Evolutionary conservation across 2,797 vertebrate species (phyloP), one percentile per base, ranked within the genome.

Genomic region (Pseudochaenichthys georgianus): DNA sequence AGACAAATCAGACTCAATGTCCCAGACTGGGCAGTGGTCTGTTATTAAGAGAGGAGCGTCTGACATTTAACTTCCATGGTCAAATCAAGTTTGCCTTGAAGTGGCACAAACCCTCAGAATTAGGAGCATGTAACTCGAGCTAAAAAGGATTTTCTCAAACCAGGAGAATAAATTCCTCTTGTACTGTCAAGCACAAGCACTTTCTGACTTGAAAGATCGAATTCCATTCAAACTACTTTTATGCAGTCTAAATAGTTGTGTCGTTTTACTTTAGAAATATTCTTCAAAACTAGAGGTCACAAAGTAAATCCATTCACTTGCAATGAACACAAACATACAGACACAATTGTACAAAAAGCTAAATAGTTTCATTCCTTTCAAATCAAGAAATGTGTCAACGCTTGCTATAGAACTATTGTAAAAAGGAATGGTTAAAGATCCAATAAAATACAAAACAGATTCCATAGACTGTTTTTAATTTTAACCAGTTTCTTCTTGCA

Each of bases 181-280:
- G 0, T 9, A 16, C 10, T 3, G 38, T 48, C 45, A 21, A 34
- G 43, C 52, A 47, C 46, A 3, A 45, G 19, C 21, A 5, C 13
- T 43, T 4, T 19, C 53, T 58, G 52, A 19, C 73, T 58, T 58
- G 55, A 19, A 55, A 42, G 53, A 48, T 13, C 11, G 13, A 69
- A 45, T 23, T 10, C 13, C 19, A 50, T 28, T 28, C 64, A 64
- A 60, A 69, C 48, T 21, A 28, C 3, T 15, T 53, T 28, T 2
- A 63, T 0, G 19, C 1, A 42, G 19, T 72, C 4, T 23, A 42
- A 62, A 72, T 63, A 46, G 13, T 64, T 77, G 28, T 13, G 15
- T 15, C n/a, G 48, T 63, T 68, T 64, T 21, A 51, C 19, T 52
- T 50, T 13, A 28, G 11, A 57, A 65, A 48, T 69, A 45, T 62